A percentile compares a stretch with the other conserved stretches of the same genome.
Evolutionary conservation across 2,797 vertebrate species (phyloP).

Genomic region (Falco novaeseelandiae): DNA sequence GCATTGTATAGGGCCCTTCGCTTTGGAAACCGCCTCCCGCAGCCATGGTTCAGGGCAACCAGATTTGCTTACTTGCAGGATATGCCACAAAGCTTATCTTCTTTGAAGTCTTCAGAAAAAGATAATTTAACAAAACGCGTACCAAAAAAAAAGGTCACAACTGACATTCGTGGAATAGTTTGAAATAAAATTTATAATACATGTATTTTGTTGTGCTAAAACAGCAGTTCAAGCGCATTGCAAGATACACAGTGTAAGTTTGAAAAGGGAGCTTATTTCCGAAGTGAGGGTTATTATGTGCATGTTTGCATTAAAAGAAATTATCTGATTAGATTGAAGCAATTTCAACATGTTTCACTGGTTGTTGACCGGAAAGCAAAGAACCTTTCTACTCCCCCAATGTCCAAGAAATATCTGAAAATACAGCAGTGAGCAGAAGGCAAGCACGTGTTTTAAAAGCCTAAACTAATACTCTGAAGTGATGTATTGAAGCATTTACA

Average conservation of each 20-base stretch:
- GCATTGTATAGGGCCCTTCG: background rate
- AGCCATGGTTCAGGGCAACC: background rate
- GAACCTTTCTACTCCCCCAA: background rate
- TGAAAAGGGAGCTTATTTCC: background rate
- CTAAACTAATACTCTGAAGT: background rate
- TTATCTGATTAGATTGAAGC: background rate
- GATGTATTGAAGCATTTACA: background rate
- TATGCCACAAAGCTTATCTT: background rate
- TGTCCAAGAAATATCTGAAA: background rate
- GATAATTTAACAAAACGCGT: background rate
- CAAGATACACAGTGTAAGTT: background rate
- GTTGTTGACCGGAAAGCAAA: background rate
- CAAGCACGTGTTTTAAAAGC: background rate
- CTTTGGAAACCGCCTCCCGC: background rate
- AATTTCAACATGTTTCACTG: background rate
- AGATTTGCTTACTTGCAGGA: background rate
- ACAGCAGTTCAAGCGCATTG: background rate
- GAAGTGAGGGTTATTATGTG: background rate
- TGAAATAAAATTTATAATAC: background rate
- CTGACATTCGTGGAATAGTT: accelerated
- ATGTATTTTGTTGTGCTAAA: background rate
- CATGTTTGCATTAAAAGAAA: background rate
- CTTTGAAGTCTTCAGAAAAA: background rate
- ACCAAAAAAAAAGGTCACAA: background rate
- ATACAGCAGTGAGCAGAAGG: background rate